Base-by-base conservation (phyloP, 2,113 vertebrate species). In the Carassius auratus region DNA sequence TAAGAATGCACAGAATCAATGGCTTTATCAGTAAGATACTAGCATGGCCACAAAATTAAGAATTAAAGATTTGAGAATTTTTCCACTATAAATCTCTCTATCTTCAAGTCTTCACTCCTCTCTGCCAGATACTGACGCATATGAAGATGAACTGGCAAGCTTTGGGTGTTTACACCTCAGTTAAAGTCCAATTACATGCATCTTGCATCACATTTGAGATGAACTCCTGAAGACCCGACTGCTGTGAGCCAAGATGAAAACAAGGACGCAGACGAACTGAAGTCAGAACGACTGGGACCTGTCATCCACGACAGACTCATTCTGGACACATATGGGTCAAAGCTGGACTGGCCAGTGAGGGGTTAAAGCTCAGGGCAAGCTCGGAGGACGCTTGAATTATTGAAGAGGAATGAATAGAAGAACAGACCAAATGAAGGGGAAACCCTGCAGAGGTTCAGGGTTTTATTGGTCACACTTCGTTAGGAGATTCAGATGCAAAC, bases 401-500 rank as follows among this genome's bases (percentile, higher is more conserved):
- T 81, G 26, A 80, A 64, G 38, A 68, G 4, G n/a, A 68, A 68
- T 33, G 79, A 66, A 68, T 26, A 81, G 42, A 79, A 79, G 52
- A 36, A 45, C 69, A 45, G 69, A 13, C 69, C 9, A 38, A 79
- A 79, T 42, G 76, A 79, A 79, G 45, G 21, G 15, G 79, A 81
- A 81, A 68, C 33, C 42, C 55, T 50, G 42, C 13, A 48, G 23
- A 50, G 42, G 79, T 48, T 66, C 30, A 33, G 38, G 19, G 38
- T 30, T 23, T 45, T 36, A 73, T 4, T 8, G 26, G 64, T 68
- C 30, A 66, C 13, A 33, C 30, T 38, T 9, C 66, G 10, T 48
- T 48, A 38, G 38, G 38, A 38, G 38, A 0, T 38, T 38, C 38
- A 38, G 38, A 38, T 38, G 38, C 38, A 38, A 38, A 38, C 0